These are phyloP conservation scores for Venustaconcha ellipsiformis DNA, from an alignment of 1,140 invertebrate genomes.

Conservation along the genomic window DNA sequence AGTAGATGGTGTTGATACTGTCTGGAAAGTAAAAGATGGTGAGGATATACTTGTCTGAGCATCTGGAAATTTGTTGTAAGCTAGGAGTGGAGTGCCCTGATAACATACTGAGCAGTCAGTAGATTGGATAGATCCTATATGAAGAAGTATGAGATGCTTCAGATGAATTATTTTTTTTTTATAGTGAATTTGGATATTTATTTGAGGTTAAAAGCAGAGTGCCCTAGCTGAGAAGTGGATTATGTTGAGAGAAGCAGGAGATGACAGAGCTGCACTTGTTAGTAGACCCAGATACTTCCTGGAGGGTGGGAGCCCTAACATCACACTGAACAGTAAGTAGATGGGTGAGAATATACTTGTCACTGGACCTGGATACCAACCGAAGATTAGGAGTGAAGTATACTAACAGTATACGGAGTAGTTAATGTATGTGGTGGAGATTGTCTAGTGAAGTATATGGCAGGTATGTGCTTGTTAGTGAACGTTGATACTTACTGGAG, in stretches of 20 bases:
- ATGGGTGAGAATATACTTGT: too few species aligned
- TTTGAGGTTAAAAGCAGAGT: slow-evolving; percentile 86
- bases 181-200: slow-evolving; percentile 43
- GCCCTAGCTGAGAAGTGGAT: slow-evolving; percentile 93
- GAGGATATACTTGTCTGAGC: background rate
- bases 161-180: too few species aligned
- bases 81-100: slow-evolving; percentile 87
- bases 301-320: slow-evolving; percentile 89
- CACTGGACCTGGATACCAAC: slow-evolving; percentile 47
- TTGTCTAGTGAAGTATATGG: slow-evolving; percentile 88
- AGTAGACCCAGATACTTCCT: slow-evolving; percentile 49
- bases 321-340: slow-evolving; percentile 98
- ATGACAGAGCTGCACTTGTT: background rate
- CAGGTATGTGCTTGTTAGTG: background rate
- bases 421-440: slow-evolving; percentile 97
- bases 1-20: too few species aligned
- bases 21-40: too few species aligned
- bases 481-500: slow-evolving; percentile 73
- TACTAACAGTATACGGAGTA: slow-evolving; percentile 94
- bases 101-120: slow-evolving; percentile 96
- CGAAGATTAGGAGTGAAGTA: slow-evolving; percentile 88
- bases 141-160: slow-evolving; percentile 83
- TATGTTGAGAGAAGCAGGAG: slow-evolving; percentile 92
- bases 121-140: slow-evolving; percentile 96
- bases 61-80: slow-evolving; percentile 74